phyloP scores from a whole-genome alignment of 2,113 vertebrate species.

The Trichomycterus rosablanca region DNA sequence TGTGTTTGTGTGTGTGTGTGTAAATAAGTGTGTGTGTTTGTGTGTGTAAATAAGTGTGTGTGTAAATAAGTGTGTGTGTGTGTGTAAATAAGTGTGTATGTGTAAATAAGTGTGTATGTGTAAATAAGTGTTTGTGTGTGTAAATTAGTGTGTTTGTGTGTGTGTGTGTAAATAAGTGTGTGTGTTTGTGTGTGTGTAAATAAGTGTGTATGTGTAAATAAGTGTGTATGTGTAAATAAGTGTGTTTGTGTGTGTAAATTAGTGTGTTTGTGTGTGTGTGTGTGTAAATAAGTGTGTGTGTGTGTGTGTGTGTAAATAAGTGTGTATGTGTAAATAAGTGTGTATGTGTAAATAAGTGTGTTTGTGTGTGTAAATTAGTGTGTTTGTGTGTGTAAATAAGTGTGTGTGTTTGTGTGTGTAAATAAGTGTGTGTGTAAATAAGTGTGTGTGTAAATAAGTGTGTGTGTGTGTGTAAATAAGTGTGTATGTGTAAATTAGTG shows the following conservation, averaged over 20 bases:
- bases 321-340: neutral
- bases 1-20: no score
- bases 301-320: no score
- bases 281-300: neutral
- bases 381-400: neutral
- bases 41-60: no score
- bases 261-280: conserved; percentile 3
- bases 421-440: neutral
- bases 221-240: neutral
- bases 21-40: no score
- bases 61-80: neutral
- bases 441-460: neutral
- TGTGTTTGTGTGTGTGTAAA: neutral
- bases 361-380: neutral
- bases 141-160: conserved; percentile 2
- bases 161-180: no score
- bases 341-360: neutral
- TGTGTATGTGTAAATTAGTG: neutral
- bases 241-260: neutral
- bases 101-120: conserved; percentile 4
- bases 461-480: neutral
- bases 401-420: neutral
- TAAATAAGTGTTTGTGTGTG: no score
- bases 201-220: neutral
- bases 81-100: neutral